Percentiles rank a stretch among this genome's conserved stretches.
Evolutionary conservation across 2,888 invertebrate genomes (phyloP).

Genomic region (Ophion costatus): DNA sequence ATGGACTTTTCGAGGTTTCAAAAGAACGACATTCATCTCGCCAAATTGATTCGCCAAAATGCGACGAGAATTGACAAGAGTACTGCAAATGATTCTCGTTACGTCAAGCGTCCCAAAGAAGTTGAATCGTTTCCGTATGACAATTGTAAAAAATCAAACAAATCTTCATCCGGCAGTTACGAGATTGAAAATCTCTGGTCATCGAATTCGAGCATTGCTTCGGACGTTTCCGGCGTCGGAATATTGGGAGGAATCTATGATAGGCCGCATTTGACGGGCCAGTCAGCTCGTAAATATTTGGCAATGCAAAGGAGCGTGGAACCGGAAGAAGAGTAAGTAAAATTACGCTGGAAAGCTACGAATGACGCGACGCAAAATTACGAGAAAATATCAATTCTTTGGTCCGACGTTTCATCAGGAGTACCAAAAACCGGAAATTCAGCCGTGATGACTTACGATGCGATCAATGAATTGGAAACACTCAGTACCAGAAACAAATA

Average conservation of each 20-base stretch:
- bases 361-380: not conserved
- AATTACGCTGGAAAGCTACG: not conserved
- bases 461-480: not conserved
- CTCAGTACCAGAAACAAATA: not conserved
- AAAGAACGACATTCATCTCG: conserved; percentile 35
- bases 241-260: not conserved
- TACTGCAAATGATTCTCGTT: not conserved
- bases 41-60: conserved; percentile 30
- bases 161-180: conserved; percentile 47
- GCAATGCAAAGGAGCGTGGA: not conserved
- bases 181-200: conserved; percentile 50
- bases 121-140: not conserved
- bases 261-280: conserved; percentile 8
- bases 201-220: conserved; percentile 48
- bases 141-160: conserved; percentile 22
- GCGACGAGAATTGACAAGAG: conserved; percentile 4
- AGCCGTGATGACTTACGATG: not conserved
- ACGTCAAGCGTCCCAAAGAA: not conserved
- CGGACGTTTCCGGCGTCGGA: not conserved
- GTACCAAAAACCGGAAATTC: not conserved
- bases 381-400: conserved; percentile 4
- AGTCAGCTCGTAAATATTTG: conserved; percentile 18
- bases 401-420: not conserved
- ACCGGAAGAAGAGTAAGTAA: not conserved
- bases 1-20: conserved; percentile 19